Conservation (phyloP, 2,797 vertebrate genomes). For the Leptoclinus maculatus region DNA sequence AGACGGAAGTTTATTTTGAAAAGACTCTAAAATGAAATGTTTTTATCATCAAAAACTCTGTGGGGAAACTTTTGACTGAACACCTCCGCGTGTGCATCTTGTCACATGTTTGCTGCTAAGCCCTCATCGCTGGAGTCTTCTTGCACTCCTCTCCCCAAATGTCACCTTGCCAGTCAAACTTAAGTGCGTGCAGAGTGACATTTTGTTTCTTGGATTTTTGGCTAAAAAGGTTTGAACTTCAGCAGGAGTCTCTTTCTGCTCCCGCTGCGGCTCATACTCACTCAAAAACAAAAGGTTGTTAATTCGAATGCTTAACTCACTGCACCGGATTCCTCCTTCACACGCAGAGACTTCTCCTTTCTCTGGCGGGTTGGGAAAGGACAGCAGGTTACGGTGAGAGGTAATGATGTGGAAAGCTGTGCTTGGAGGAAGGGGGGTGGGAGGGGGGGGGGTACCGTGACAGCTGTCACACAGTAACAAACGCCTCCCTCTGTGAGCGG, state of each 20-base stretch:
- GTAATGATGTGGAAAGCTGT: constrained; percentile 70
- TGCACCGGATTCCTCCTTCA: constrained; percentile 1
- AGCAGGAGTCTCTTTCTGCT: neutral
- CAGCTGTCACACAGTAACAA: constrained; percentile 78
- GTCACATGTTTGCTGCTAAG: neutral
- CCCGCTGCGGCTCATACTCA: neutral
- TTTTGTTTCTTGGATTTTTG: constrained; percentile 3
- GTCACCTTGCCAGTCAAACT: constrained; percentile 27
- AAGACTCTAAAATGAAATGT: neutral
- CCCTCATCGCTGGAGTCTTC: neutral
- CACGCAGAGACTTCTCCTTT: constrained; percentile 6
- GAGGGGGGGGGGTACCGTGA: constrained; percentile 35
- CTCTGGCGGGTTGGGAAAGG: constrained; percentile 46
- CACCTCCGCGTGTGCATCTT: neutral
- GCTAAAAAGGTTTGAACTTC: constrained; percentile 11
- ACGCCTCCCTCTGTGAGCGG: constrained; percentile 65
- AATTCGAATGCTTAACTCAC: neutral
- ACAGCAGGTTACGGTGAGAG: constrained; percentile 53
- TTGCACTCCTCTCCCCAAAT: constrained; percentile 20
- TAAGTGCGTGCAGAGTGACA: neutral
- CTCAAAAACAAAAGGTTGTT: neutral
- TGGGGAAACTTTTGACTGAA: neutral
- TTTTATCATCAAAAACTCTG: neutral
- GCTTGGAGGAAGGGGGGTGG: constrained; percentile 50
- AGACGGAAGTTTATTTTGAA: no score